A percentile compares a stretch with the other conserved stretches of the same genome.
Conservation (phyloP, 2,888 invertebrate genomes). For the Pyrocoelia pectoralis region DNA sequence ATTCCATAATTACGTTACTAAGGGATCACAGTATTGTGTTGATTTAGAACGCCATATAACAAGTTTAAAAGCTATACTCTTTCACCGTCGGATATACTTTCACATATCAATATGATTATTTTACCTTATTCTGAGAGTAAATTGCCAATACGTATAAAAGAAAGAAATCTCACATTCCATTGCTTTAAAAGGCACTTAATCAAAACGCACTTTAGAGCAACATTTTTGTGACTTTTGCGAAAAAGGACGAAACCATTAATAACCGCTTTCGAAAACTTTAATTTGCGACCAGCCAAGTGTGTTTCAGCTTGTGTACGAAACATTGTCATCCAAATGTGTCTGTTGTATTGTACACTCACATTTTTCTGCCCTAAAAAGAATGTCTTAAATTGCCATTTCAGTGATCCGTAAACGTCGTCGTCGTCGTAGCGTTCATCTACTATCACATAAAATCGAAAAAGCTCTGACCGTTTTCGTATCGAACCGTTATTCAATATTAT, state of each 20-base stretch:
- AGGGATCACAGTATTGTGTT: too few relatives aligned
- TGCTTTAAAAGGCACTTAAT: not conserved
- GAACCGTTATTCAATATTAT: too few relatives aligned
- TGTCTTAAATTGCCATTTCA: not conserved
- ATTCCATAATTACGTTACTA: too few relatives aligned
- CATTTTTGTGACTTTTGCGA: not conserved
- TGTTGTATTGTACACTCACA: not conserved
- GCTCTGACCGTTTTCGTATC: too few relatives aligned
- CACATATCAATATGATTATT: too few relatives aligned
- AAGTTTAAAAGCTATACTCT: too few relatives aligned
- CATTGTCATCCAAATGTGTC: not conserved
- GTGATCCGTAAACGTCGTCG: not conserved
- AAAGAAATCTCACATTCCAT: too few relatives aligned
- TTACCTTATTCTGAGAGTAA: too few relatives aligned
- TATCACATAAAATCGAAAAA: not conserved
- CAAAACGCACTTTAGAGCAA: not conserved
- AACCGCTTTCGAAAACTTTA: not conserved
- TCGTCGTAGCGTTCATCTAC: too few relatives aligned
- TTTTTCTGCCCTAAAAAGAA: not conserved
- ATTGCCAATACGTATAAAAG: too few relatives aligned
- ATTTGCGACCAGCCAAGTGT: constrained; percentile 1
- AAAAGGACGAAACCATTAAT: not conserved
- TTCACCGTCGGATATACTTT: too few relatives aligned
- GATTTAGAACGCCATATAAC: too few relatives aligned
- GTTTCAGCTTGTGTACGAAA: not conserved